phyloP scores from a whole-genome alignment of 64 coral and sea anemone genomes.

The Montipora capricornis region DNA sequence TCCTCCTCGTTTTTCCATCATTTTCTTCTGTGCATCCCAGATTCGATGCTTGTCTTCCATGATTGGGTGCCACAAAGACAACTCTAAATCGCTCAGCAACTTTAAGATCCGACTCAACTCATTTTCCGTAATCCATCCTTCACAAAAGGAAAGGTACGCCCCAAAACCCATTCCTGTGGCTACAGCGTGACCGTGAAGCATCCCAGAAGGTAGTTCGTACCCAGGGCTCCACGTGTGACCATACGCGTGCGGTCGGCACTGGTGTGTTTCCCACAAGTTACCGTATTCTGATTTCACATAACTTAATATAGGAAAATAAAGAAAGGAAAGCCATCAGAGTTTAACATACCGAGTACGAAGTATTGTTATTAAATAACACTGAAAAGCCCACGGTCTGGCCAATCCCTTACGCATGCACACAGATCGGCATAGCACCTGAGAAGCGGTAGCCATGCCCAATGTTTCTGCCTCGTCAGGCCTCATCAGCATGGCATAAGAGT shows the following conservation, averaged over 20 bases:
- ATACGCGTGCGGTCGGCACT: conserved; percentile 81
- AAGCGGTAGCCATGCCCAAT: too few relatives aligned
- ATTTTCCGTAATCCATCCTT: conserved; percentile 58
- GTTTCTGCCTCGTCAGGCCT: too few relatives aligned
- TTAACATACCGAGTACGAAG: neutral
- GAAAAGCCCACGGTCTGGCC: too few relatives aligned
- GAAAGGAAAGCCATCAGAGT: neutral
- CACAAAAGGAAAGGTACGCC: conserved; percentile 72
- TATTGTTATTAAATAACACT: neutral
- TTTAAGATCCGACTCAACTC: conserved; percentile 78
- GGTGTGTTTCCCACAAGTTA: conserved; percentile 80
- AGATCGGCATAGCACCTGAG: too few relatives aligned
- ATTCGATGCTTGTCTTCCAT: conserved; percentile 59
- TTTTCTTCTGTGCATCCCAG: conserved; percentile 34
- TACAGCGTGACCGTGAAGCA: conserved; percentile 88
- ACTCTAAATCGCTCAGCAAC: conserved; percentile 58
- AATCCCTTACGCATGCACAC: too few relatives aligned
- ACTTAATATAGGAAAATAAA: conserved; percentile 6
- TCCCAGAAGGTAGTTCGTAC: conserved; percentile 75
- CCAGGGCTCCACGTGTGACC: conserved; percentile 82
- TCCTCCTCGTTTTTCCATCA: conserved; percentile 73
- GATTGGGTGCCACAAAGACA: conserved; percentile 85
- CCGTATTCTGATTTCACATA: conserved; percentile 82
- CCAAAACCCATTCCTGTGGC: conserved; percentile 84
- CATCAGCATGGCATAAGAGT: too few relatives aligned